phyloP scores from a whole-genome alignment of 1,140 invertebrate species.

The Drosophila azteca region DNA sequence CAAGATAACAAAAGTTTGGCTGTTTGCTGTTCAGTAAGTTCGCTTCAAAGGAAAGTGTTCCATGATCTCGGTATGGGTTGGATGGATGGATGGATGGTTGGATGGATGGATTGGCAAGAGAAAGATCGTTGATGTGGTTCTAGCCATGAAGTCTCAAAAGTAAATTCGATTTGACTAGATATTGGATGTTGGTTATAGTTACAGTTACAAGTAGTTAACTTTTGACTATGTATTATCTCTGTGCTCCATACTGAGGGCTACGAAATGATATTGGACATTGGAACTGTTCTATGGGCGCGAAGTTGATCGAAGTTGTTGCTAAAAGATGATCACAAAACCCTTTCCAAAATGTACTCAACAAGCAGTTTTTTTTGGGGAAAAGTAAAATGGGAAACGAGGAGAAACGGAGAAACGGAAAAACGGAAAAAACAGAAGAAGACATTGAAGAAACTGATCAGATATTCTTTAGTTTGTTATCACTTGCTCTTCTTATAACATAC shows the following conservation, averaged over 20 bases:
- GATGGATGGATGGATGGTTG: not conserved
- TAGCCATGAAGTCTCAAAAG: conserved; percentile 38
- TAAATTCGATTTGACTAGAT: conserved; percentile 66
- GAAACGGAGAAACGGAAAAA: conserved; percentile 4
- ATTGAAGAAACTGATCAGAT: conserved; percentile 58
- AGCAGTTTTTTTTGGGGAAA: not conserved
- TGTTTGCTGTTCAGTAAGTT: conserved; percentile 6
- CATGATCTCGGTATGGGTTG: conserved; percentile 22
- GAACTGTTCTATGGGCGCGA: conserved; percentile 7
- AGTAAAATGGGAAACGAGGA: conserved; percentile 3
- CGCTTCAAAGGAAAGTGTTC: conserved; percentile 36
- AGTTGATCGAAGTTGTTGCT: conserved; percentile 14
- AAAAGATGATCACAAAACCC: not conserved
- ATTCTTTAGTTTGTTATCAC: conserved; percentile 68
- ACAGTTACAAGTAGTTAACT: conserved; percentile 31
- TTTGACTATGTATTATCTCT: conserved; percentile 29
- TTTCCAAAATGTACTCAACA: conserved; percentile 18
- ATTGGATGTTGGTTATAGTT: conserved; percentile 46
- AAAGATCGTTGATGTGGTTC: conserved; percentile 8
- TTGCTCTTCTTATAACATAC: conserved; percentile 76
- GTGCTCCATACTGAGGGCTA: not conserved
- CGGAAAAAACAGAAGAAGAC: conserved; percentile 42
- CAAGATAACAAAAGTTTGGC: conserved; percentile 35
- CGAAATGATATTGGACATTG: not conserved
- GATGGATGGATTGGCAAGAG: not conserved